Evolutionary conservation across 1,140 invertebrate genomes (phyloP).

Genomic region (Plectrocnemia conspersa): DNA sequence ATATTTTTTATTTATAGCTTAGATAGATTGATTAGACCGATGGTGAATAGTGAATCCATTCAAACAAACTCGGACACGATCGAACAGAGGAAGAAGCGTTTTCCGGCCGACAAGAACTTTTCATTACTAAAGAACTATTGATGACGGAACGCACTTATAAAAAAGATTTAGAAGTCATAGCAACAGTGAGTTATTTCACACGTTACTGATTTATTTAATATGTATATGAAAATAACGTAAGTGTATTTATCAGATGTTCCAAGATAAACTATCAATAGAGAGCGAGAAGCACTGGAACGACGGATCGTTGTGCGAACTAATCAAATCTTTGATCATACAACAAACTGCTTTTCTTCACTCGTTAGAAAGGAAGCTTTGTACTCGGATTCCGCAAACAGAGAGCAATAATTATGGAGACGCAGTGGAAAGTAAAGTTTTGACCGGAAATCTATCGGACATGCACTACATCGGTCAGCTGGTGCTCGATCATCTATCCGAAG

Average conservation of each 20-base stretch:
- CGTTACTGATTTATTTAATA: constrained; percentile 6
- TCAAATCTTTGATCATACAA: constrained; percentile 63
- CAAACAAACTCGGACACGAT: constrained; percentile 19
- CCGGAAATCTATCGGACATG: constrained; percentile 38
- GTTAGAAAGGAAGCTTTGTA: constrained; percentile 64
- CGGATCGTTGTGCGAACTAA: constrained; percentile 51
- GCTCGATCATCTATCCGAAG: constrained; percentile 54
- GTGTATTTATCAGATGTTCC: constrained; percentile 57
- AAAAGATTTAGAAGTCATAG: constrained; percentile 89
- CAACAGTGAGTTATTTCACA: constrained; percentile 57
- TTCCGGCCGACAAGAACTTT: constrained; percentile 77
- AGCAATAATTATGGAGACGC: constrained; percentile 58
- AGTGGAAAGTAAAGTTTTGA: constrained; percentile 43
- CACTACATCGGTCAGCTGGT: constrained; percentile 66
- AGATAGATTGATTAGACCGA: constrained; percentile 21
- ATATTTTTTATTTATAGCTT: constrained; percentile 13
- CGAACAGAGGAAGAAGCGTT: constrained; percentile 49
- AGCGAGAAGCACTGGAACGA: constrained; percentile 53
- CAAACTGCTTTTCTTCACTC: constrained; percentile 64
- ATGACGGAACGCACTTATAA: constrained; percentile 96
- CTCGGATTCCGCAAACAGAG: constrained; percentile 49
- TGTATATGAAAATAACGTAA: background rate
- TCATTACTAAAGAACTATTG: constrained; percentile 89
- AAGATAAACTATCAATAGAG: constrained; percentile 62
- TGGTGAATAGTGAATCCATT: constrained; percentile 13